Evolutionary conservation across 2,888 invertebrate genomes (phyloP).

Genomic region (Spodoptera picta): DNA sequence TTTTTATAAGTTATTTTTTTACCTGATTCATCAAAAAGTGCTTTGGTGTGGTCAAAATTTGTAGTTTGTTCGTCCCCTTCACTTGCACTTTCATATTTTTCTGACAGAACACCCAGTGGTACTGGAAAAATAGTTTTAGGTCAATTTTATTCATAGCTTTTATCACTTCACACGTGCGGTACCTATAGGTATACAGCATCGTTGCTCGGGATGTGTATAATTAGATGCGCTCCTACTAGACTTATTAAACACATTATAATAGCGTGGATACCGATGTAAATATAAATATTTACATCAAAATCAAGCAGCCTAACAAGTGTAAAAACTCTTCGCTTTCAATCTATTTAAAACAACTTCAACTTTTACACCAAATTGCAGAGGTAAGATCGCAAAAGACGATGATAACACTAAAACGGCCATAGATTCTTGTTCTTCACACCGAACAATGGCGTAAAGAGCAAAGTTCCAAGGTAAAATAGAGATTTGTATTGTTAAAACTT

Average conservation of each 20-base stretch:
- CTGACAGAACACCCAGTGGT: slow-evolving; percentile 93
- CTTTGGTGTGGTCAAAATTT: slow-evolving; percentile 52
- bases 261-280: no score
- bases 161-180: no score
- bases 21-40: slow-evolving; percentile 77
- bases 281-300: no score
- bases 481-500: slow-evolving; percentile 58
- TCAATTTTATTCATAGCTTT: slow-evolving; percentile 3
- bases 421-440: slow-evolving; percentile 42
- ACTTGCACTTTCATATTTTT: slow-evolving; percentile 92
- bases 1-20: neutral
- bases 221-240: no score
- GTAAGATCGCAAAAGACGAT: slow-evolving; percentile 36
- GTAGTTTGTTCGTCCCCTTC: slow-evolving; percentile 91
- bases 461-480: slow-evolving; percentile 51
- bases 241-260: no score
- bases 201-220: no score
- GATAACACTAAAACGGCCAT: slow-evolving; percentile 41
- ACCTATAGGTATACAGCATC: no score
- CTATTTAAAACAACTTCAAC: neutral
- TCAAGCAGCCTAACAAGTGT: no score
- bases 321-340: no score
- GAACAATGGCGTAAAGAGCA: slow-evolving; percentile 42
- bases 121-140: slow-evolving; percentile 85
- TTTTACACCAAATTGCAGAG: slow-evolving; percentile 3